These are phyloP conservation scores for Pseudanteris insignis DNA, from an alignment of 2,888 invertebrate species.

Conservation along the genomic window DNA sequence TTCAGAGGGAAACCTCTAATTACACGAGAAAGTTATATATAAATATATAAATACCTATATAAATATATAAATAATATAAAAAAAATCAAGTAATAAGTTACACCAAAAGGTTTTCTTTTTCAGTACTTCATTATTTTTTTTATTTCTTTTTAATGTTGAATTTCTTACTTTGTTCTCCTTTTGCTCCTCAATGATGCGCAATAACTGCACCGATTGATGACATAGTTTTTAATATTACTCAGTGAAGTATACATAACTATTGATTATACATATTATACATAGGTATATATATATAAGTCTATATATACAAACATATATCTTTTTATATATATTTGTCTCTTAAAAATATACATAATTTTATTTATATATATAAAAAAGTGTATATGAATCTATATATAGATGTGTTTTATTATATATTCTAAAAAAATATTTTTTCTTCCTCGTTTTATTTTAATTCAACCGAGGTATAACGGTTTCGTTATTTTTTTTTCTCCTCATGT, in stretches of 20 bases:
- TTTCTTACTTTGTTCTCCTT: not conserved
- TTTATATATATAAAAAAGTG: not conserved
- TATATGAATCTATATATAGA: slow-evolving; percentile 19
- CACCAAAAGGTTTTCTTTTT: not conserved
- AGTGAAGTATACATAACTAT: slow-evolving; percentile 17
- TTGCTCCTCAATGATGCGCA: slow-evolving; percentile 7
- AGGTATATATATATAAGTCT: slow-evolving; percentile 7
- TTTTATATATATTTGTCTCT: not conserved
- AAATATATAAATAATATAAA: slow-evolving; percentile 3
- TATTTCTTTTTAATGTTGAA: not conserved
- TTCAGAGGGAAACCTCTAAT: slow-evolving; percentile 12
- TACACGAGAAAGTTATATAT: slow-evolving; percentile 8
- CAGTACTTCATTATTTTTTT: not conserved
- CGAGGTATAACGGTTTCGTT: not conserved
- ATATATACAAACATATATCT: slow-evolving; percentile 7
- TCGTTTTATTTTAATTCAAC: not conserved
- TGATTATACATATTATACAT: slow-evolving; percentile 15
- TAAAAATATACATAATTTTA: slow-evolving; percentile 7
- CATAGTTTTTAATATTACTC: slow-evolving; percentile 23
- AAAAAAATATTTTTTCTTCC: too few relatives aligned
- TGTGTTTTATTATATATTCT: slow-evolving; percentile 10
- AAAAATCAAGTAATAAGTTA: not conserved
- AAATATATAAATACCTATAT: slow-evolving; percentile 9
- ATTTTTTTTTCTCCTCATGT: slow-evolving; percentile 1
- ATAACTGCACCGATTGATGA: slow-evolving; percentile 28